These are phyloP conservation scores for Anniella stebbinsi DNA, from an alignment of 2,797 vertebrate genomes.

Conservation along the genomic window DNA sequence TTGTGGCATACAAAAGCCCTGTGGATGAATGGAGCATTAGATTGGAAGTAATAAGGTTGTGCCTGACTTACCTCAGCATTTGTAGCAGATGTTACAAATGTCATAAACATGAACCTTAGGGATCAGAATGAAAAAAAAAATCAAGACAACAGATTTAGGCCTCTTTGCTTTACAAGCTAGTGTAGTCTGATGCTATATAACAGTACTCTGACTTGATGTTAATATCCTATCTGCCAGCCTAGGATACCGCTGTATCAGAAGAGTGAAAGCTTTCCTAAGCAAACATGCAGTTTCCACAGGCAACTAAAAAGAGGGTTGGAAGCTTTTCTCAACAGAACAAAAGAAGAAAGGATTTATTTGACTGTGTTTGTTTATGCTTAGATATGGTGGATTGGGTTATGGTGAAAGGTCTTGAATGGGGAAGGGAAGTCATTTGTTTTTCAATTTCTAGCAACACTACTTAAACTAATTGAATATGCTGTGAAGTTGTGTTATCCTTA, in stretches of 20 bases:
- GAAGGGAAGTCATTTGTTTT: conserved; percentile 1
- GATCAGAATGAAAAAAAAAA: conserved; percentile 61
- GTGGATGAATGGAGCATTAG: conserved; percentile 73
- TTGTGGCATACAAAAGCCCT: conserved; percentile 66
- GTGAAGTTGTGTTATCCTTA: conserved; percentile 4
- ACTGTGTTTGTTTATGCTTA: conserved; percentile 21
- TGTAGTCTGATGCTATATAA: conserved; percentile 68
- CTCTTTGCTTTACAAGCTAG: conserved; percentile 71
- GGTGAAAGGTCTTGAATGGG: conserved; percentile 1
- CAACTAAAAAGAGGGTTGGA: neutral
- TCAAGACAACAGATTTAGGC: conserved; percentile 71
- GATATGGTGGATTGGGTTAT: conserved; percentile 17
- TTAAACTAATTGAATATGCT: conserved; percentile 33
- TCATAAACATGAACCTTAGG: conserved; percentile 78
- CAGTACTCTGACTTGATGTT: conserved; percentile 62
- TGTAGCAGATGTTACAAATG: conserved; percentile 79
- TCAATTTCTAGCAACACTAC: neutral
- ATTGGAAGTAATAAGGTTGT: conserved; percentile 78
- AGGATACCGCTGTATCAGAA: conserved; percentile 17
- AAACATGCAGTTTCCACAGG: conserved; percentile 40
- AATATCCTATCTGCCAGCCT: conserved; percentile 54
- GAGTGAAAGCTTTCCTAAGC: conserved; percentile 20
- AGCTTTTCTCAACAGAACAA: neutral
- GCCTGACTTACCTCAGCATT: conserved; percentile 77
- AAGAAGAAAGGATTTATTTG: conserved; percentile 34